Percentiles rank a stretch among this genome's conserved stretches.
These are phyloP conservation scores for Callaeas wilsoni DNA, from an alignment of 2,113 vertebrate species.

Conservation along the genomic window DNA sequence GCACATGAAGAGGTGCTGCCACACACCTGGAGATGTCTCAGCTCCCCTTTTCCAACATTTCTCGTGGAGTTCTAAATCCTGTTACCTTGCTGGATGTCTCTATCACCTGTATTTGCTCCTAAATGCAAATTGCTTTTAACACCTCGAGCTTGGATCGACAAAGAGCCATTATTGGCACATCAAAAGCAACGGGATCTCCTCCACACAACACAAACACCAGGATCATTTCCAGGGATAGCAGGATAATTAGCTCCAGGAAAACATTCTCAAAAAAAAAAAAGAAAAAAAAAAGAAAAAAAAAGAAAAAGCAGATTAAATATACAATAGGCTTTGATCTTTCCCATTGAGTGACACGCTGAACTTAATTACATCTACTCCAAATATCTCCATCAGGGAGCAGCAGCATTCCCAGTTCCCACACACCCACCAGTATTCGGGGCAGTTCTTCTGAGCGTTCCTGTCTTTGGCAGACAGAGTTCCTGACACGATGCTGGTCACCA, in stretches of 20 bases:
- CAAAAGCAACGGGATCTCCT: background rate
- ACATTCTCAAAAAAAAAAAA: background rate
- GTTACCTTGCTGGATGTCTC: background rate
- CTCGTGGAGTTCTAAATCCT: background rate
- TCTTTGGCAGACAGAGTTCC: constrained; percentile 66
- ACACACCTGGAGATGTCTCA: background rate
- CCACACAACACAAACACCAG: background rate
- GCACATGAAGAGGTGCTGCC: background rate
- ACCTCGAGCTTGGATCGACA: background rate
- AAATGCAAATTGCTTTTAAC: background rate
- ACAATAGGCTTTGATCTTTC: background rate
- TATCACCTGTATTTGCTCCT: background rate
- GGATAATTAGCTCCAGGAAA: background rate
- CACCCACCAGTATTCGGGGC: constrained; percentile 73
- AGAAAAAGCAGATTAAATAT: background rate
- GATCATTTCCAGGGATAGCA: background rate
- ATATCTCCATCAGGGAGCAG: too few relatives aligned
- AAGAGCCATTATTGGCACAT: background rate
- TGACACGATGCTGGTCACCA: constrained; percentile 50
- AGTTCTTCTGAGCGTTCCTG: constrained; percentile 39
- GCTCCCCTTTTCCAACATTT: background rate
- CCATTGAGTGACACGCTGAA: accelerated
- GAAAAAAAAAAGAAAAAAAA: background rate
- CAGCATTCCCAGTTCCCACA: background rate
- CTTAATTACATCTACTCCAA: background rate